Percentiles rank a stretch among this genome's conserved stretches.
These are phyloP conservation scores for Macaca fascicularis DNA, from an alignment of 2,113 vertebrate genomes.

Conservation along the genomic window T2T-MFA8v1.1 NC_088385.1:16912501-16913000, in stretches of 20 bases:
- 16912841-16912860: background rate
- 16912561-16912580: background rate
- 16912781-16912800: background rate
- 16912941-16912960: background rate
- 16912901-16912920: background rate
- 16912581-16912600: background rate
- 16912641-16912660: background rate
- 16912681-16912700: background rate
- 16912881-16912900: background rate
- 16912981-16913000: background rate
- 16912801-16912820: background rate
- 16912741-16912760: background rate
- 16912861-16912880: constrained; percentile 33
- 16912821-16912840: background rate
- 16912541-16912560: background rate
- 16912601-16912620: background rate
- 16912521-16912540: background rate
- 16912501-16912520: background rate
- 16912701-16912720: background rate
- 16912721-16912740: background rate
- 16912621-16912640: background rate
- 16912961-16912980: background rate
- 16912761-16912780: background rate
- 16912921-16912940: background rate
- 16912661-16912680: background rate